Evolutionary conservation across 2,797 vertebrate genomes (phyloP), one percentile per base, ranked within the genome.

Genomic region (Potorous gilbertii): DNA sequence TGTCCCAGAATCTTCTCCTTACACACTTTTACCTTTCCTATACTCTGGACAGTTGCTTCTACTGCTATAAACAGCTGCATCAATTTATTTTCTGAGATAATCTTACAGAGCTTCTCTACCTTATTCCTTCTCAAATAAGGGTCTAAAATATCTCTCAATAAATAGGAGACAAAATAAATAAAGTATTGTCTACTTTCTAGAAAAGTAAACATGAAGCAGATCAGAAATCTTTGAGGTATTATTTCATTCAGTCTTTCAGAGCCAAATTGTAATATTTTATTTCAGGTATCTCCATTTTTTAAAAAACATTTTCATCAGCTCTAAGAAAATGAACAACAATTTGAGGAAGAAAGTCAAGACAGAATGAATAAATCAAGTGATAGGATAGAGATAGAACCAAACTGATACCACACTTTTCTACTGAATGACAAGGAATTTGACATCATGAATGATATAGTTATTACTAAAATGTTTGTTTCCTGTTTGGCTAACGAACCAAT

Each of bases 281-380:
- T 62, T 62, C 59, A 62, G 34, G 4, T 34, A 62, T 62, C 59
- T 28, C 59, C 31, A 34, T 5, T 62, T 62, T 34, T 34, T 34
- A 28, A 9, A 13, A 31, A 62, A 62, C 4, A 74, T n/a, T 1
- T 66, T 74, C 62, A 74, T 40, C 34, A n/a, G 5, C 21, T 74
- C 55, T 95, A 56, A 93, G 89, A n/a, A 91, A 87, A 55, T 96
- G 5, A 90, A 94, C 16, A 94, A 54, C 93, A 92, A 46, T 40
- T 74, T 96, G 87, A 54, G 89, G 56, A 96, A 56, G 94, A 24
- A 11, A 94, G 59, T 66, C n/a, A 87, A 92, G 66, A 90, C 94
- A 93, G 94, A 55, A 27, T 74, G 94, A 46, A 34, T 74, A 16
- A 57, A 93, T 16, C 34, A 89, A 74, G 62, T 52, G 40, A 1